These are phyloP conservation scores for Ctenopoma kingsleyae DNA, from an alignment of 2,797 vertebrate genomes.

Conservation along the genomic window DNA sequence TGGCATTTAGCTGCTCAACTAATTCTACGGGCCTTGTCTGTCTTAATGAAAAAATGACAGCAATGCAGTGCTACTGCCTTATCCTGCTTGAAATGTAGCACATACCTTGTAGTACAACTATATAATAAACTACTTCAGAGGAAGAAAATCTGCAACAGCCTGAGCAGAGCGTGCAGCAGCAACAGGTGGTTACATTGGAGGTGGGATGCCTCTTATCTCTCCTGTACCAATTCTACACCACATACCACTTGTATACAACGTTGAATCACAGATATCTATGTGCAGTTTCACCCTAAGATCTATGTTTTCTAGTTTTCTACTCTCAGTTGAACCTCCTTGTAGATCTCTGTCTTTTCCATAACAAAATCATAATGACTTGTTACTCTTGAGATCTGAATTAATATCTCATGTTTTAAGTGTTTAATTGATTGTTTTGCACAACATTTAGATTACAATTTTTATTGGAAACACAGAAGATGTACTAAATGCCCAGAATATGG, in stretches of 20 bases:
- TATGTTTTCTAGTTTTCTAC: neutral
- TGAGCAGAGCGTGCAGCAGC: neutral
- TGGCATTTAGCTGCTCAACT: neutral
- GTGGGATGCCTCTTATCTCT: neutral
- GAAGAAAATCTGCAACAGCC: neutral
- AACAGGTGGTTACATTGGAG: neutral
- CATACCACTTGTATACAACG: neutral
- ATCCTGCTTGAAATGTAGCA: neutral
- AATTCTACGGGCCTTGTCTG: slow-evolving; percentile 6
- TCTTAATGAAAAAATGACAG: neutral
- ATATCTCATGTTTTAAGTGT: slow-evolving; percentile 19
- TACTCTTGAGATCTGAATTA: neutral
- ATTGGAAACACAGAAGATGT: slow-evolving; percentile 11
- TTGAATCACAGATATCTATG: neutral
- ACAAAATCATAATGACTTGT: slow-evolving; percentile 11
- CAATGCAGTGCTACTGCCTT: neutral
- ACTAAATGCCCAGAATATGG: slow-evolving; percentile 28
- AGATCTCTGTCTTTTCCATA: neutral
- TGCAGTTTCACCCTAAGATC: neutral
- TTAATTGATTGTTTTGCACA: slow-evolving; percentile 22
- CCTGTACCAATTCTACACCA: neutral
- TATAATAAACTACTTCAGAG: neutral
- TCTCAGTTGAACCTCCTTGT: too few relatives aligned
- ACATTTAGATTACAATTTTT: slow-evolving; percentile 20
- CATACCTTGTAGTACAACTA: neutral